These are phyloP conservation scores for Electrophaes corylata DNA, from an alignment of 2,888 invertebrate species.

Conservation along the genomic window DNA sequence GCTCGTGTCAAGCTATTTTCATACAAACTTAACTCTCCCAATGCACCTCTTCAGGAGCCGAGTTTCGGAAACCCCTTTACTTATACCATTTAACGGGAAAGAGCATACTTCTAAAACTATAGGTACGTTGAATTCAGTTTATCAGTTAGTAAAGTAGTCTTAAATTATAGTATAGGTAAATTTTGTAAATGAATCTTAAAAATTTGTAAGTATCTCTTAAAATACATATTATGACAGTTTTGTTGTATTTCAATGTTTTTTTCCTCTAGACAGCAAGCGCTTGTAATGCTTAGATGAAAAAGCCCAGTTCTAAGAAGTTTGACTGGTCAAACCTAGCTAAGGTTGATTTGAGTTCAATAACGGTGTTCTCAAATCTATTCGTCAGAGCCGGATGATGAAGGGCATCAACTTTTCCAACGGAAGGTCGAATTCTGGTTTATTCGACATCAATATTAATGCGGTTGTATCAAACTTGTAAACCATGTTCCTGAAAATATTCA, in stretches of 20 bases:
- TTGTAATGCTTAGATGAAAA: too few relatives aligned
- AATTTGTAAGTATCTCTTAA: too few relatives aligned
- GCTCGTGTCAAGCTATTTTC: neutral
- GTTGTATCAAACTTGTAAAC: constrained; percentile 3
- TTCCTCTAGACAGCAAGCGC: too few relatives aligned
- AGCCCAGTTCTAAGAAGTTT: neutral
- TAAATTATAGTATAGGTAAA: too few relatives aligned
- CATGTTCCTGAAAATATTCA: neutral
- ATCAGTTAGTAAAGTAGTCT: neutral
- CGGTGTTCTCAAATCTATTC: constrained; percentile 20
- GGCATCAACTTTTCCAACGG: constrained; percentile 33
- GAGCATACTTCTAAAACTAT: too few relatives aligned
- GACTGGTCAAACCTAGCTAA: neutral
- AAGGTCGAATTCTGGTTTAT: constrained; percentile 31
- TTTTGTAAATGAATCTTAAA: too few relatives aligned
- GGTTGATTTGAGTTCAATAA: constrained; percentile 1
- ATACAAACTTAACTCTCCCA: too few relatives aligned
- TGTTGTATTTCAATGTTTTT: too few relatives aligned
- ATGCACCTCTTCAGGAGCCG: too few relatives aligned
- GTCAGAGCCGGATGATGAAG: constrained; percentile 29
- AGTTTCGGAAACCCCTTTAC: too few relatives aligned
- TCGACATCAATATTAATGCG: constrained; percentile 22
- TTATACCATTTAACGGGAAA: too few relatives aligned
- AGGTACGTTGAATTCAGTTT: neutral
- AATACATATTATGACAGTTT: too few relatives aligned